Evolutionary conservation across 2,888 invertebrate genomes (phyloP).

Genomic region (Dendrolimus pini): DNA sequence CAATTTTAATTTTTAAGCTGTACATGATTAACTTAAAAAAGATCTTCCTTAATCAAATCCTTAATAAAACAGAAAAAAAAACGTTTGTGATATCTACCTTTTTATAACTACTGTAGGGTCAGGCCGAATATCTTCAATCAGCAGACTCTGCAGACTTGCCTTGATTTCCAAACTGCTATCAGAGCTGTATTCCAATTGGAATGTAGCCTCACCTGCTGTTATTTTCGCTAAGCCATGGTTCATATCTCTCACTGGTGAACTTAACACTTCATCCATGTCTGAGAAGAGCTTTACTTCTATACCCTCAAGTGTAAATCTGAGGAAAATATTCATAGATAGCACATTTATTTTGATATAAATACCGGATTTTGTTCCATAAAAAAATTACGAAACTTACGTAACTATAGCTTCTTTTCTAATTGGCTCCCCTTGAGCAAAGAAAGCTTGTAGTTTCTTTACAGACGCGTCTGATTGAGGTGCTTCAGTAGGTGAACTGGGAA

Average conservation of each 20-base stretch:
- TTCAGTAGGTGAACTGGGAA: conserved; percentile 61
- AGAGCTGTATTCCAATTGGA: conserved; percentile 79
- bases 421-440: conserved; percentile 82
- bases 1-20: too few relatives aligned
- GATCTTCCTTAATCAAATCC: too few relatives aligned
- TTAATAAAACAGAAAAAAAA: background rate
- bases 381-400: conserved; percentile 31
- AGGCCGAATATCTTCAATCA: conserved; percentile 84
- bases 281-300: conserved; percentile 82
- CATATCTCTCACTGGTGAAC: conserved; percentile 84
- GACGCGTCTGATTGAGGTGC: conserved; percentile 60
- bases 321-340: conserved; percentile 1
- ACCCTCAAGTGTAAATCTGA: conserved; percentile 81
- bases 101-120: conserved; percentile 77
- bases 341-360: background rate
- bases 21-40: too few relatives aligned
- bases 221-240: conserved; percentile 83
- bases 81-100: conserved; percentile 53
- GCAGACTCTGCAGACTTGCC: conserved; percentile 81
- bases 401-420: conserved; percentile 77
- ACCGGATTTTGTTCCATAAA: background rate
- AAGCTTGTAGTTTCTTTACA: conserved; percentile 83
- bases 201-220: conserved; percentile 80
- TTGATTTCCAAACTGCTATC: conserved; percentile 83
- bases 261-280: conserved; percentile 84